Evolutionary conservation across 2,113 vertebrate genomes (phyloP), one percentile per base, ranked within the genome.

Genomic region (Solenodon paradoxus): DNA sequence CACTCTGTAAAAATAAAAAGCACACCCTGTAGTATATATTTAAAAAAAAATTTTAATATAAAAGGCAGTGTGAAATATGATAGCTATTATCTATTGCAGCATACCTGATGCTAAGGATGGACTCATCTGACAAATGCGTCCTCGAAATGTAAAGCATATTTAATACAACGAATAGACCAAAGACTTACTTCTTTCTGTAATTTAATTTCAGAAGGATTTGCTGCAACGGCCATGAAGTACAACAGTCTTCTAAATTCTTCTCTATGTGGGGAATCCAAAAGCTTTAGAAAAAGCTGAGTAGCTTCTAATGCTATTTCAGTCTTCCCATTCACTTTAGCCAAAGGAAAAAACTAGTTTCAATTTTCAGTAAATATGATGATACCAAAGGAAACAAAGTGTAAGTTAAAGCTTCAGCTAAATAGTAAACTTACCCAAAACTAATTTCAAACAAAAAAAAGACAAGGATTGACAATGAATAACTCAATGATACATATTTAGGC

Each of bases 231-330:
- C 99, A 99, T 99, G 97, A 99, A 99, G 95, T 99, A 99, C 30
- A 99, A 98, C 0, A 99, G 98, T 30, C 99, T 98, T 66, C 99
- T 98, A 9, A 99, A 99, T 96, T 99, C 99, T 97, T 99, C 99
- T 96, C 99, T 98, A 86, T 98, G 99, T 93, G 98, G 98, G 61
- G 99, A 98, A 97, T 99, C 99, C 89, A 99, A 98, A 95, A 99
- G 99, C 96, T 99, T 99, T 94, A 99, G 95, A 96, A 99, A 99
- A 61, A 99, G 99, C 90, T 99, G 99, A 95, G 99, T 94, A 35
- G 99, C 98, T 98, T 99, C 99, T 93, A 99, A 93, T 55, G 99
- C 99, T 92, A 98, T 99, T 49, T 99, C 99, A 55, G 96, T 98
- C 98, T 99, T 99, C 69, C 99, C 99, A 71, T 99, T 99, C 95